phyloP scores from a whole-genome alignment of 2,888 invertebrate species.

The Melanotus villosus region DNA sequence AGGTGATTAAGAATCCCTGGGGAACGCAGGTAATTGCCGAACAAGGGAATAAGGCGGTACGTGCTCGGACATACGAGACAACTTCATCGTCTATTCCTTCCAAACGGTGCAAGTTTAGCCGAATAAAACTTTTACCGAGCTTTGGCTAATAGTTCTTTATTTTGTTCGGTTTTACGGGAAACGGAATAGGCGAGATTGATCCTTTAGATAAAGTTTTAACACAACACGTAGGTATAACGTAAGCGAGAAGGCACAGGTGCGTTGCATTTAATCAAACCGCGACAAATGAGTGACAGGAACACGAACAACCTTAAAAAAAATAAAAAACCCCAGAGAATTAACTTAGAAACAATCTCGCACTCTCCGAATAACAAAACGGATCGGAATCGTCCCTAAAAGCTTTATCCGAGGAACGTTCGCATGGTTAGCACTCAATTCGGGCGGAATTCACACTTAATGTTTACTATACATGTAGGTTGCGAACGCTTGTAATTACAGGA shows the following conservation, averaged over 20 bases:
- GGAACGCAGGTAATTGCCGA: conserved; percentile 52
- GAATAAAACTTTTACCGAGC: conserved; percentile 60
- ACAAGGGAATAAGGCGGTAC: conserved; percentile 55
- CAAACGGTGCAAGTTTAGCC: conserved; percentile 53
- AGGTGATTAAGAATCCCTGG: conserved; percentile 49
- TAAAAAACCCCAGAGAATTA: conserved; percentile 16
- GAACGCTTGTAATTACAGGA: background rate
- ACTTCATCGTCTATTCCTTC: conserved; percentile 55
- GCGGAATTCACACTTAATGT: background rate
- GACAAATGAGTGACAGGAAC: conserved; percentile 41
- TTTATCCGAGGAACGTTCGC: background rate
- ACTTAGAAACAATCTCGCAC: conserved; percentile 11
- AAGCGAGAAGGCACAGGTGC: conserved; percentile 36
- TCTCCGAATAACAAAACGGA: conserved; percentile 16
- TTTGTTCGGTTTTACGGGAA: conserved; percentile 61
- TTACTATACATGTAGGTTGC: background rate
- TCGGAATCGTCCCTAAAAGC: background rate
- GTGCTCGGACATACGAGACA: conserved; percentile 59
- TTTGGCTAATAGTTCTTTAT: conserved; percentile 64
- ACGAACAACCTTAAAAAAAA: conserved; percentile 32
- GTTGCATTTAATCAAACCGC: conserved; percentile 37
- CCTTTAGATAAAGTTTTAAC: conserved; percentile 50
- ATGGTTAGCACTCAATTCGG: background rate
- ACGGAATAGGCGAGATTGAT: conserved; percentile 59
- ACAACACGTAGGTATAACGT: conserved; percentile 24